Percentiles rank a stretch among this genome's conserved stretches.
phyloP scores from a whole-genome alignment of 2,113 vertebrate genomes.

The Saguinus midas region DNA sequence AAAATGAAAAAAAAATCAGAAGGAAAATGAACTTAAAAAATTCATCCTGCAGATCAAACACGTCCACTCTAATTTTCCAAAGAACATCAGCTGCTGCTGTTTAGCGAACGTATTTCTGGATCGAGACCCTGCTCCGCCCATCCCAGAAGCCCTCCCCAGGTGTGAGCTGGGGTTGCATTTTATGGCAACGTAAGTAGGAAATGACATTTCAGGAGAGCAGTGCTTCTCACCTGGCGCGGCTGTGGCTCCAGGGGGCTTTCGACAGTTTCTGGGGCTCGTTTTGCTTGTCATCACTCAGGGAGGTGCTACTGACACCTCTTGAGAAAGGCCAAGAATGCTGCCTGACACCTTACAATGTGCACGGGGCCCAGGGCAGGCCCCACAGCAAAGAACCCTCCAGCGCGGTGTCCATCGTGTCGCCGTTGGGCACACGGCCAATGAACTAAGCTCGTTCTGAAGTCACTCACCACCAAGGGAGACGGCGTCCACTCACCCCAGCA shows the following conservation, averaged over 20 bases:
- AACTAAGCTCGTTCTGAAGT: background rate
- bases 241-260: background rate
- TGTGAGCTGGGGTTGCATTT: background rate
- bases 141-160: background rate
- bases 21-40: too few relatives aligned
- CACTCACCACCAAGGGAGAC: rapidly evolving
- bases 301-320: background rate
- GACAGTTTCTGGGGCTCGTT: background rate
- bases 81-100: background rate
- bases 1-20: too few relatives aligned
- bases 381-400: background rate
- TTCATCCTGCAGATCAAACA: background rate
- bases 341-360: background rate
- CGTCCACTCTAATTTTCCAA: background rate
- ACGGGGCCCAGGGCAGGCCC: background rate
- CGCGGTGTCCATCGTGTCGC: rapidly evolving
- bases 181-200: background rate
- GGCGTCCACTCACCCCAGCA: background rate
- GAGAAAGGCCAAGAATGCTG: background rate
- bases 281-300: background rate
- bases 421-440: rapidly evolving
- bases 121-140: background rate
- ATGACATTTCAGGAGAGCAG: background rate
- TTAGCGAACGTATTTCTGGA: background rate
- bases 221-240: background rate